Conservation (phyloP, 2,113 vertebrate species). For the Odobenus rosmarus region DNA sequence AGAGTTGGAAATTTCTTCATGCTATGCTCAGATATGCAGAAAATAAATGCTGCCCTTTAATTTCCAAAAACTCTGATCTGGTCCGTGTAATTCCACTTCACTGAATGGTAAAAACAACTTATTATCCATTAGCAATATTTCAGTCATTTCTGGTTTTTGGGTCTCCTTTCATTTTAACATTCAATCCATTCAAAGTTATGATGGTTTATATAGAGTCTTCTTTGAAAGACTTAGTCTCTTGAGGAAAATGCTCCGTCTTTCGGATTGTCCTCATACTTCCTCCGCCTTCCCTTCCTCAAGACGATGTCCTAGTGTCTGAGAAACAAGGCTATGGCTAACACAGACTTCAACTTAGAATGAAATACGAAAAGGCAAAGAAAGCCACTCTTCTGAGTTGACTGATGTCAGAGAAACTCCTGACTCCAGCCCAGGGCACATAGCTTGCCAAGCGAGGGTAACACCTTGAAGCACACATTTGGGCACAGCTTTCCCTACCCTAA, state of each 20-base stretch:
- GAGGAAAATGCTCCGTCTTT: slow-evolving; percentile 2
- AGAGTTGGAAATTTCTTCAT: not conserved
- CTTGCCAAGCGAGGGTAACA: not conserved
- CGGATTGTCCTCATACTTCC: not conserved
- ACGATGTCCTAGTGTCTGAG: not conserved
- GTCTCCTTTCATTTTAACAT: not conserved
- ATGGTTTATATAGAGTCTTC: not conserved
- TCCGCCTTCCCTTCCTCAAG: not conserved
- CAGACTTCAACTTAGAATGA: not conserved
- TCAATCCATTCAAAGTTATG: not conserved
- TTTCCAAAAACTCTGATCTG: slow-evolving; percentile 33
- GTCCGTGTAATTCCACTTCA: not conserved
- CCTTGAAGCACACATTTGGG: not conserved
- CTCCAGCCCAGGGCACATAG: not conserved
- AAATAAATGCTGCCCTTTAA: not conserved
- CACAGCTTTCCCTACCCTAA: not conserved
- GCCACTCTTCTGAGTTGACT: not conserved
- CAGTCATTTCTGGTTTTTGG: not conserved
- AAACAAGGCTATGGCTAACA: not conserved
- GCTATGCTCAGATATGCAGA: not conserved
- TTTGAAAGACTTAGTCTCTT: not conserved
- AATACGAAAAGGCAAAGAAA: not conserved
- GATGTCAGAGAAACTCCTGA: not conserved
- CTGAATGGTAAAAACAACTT: not conserved
- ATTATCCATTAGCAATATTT: not conserved